phyloP scores from a whole-genome alignment of 2,797 vertebrate genomes.

The Tolypeutes matacus region DNA sequence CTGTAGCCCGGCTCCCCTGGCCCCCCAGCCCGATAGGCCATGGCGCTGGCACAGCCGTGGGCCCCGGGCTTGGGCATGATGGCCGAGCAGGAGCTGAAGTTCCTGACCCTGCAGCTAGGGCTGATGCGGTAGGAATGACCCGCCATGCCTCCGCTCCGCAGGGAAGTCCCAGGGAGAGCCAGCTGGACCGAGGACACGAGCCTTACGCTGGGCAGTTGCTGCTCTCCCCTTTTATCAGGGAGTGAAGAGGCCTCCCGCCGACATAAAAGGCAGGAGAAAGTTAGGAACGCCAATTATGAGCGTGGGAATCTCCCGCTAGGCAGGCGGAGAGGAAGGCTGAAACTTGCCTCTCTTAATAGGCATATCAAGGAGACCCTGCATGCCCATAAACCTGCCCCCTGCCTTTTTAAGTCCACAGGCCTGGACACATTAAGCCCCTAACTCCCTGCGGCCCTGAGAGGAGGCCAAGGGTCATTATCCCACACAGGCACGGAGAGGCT shows the following conservation, averaged over 20 bases:
- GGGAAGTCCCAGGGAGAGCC: background rate
- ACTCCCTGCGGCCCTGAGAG: background rate
- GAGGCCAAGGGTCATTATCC: background rate
- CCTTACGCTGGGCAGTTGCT: too few species aligned
- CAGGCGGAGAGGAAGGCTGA: background rate
- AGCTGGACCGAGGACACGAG: background rate
- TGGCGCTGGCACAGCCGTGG: background rate
- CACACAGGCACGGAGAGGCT: background rate
- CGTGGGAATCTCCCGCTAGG: constrained; percentile 58
- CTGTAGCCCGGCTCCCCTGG: constrained; percentile 34
- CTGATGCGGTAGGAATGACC: background rate
- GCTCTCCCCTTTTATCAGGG: constrained; percentile 53
- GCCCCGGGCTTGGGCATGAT: background rate
- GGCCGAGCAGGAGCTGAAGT: constrained; percentile 51
- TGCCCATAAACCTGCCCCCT: background rate
- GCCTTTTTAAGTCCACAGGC: background rate
- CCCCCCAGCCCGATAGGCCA: background rate
- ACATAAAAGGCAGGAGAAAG: constrained; percentile 70
- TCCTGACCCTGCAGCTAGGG: background rate
- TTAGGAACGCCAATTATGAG: constrained; percentile 63
- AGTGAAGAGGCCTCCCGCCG: background rate
- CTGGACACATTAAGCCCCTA: background rate
- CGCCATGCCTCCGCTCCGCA: background rate
- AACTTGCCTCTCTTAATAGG: constrained; percentile 56
- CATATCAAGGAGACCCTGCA: background rate